Percentiles rank a stretch among this genome's conserved stretches.
phyloP scores from a whole-genome alignment of 2,797 vertebrate species.

The Prunella strophiata region DNA sequence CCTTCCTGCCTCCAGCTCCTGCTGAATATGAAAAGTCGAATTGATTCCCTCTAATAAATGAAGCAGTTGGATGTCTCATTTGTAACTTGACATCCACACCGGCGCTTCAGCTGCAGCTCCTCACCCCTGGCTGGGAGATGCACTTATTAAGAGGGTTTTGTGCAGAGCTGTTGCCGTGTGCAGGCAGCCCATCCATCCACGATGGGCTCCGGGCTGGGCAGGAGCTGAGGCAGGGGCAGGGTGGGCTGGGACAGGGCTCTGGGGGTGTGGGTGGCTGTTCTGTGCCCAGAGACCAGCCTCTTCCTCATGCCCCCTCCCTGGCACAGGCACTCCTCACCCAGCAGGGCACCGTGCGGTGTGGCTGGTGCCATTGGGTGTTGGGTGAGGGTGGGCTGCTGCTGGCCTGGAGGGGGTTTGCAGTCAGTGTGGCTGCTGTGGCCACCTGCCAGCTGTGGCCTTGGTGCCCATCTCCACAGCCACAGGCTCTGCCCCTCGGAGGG shows the following conservation, averaged over 20 bases:
- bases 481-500: fast-evolving
- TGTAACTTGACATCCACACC: slow-evolving; percentile 54
- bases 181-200: background rate
- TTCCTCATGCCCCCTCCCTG: too few relatives aligned
- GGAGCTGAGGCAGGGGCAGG: background rate
- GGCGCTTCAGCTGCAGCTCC: slow-evolving; percentile 19
- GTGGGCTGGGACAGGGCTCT: background rate
- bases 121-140: slow-evolving; percentile 45
- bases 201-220: background rate
- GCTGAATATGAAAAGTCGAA: slow-evolving; percentile 25
- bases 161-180: slow-evolving; percentile 5
- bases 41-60: slow-evolving; percentile 65
- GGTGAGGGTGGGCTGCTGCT: background rate
- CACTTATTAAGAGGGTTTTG: slow-evolving; percentile 44
- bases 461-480: fast-evolving
- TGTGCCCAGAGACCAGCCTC: too few relatives aligned
- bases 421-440: fast-evolving
- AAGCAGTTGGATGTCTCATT: slow-evolving; percentile 68
- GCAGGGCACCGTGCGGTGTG: too few relatives aligned
- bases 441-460: fast-evolving
- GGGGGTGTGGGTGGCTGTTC: too few relatives aligned
- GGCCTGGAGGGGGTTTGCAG: fast-evolving
- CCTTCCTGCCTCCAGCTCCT: slow-evolving; percentile 5
- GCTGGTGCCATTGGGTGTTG: too few relatives aligned
- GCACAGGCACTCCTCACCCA: too few relatives aligned